Percentiles rank a stretch among this genome's conserved stretches.
Evolutionary conservation across 1,140 invertebrate genomes (phyloP).

Genomic region (Temnothorax longispinosus): DNA sequence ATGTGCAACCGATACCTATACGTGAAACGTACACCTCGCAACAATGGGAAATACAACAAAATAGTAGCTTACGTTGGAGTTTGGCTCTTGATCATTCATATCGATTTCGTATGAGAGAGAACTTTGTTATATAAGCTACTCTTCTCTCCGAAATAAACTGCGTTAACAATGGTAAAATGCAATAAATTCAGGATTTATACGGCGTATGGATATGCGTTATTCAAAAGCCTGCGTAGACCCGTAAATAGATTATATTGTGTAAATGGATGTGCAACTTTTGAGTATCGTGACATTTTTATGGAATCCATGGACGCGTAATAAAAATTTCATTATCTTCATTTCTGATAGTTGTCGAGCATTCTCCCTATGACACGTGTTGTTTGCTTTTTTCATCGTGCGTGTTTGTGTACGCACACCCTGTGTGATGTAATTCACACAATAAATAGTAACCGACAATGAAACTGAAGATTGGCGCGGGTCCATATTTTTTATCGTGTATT

Average conservation of each 20-base stretch:
- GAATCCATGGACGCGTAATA: neutral
- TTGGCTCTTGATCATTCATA: constrained; percentile 9
- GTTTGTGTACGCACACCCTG: neutral
- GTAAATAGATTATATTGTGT: neutral
- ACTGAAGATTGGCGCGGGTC: neutral
- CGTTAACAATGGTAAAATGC: neutral
- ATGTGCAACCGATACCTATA: neutral
- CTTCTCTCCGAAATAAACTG: neutral
- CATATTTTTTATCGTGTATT: neutral
- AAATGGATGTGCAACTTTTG: constrained; percentile 18
- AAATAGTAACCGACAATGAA: constrained; percentile 27
- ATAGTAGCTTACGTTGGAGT: constrained; percentile 2
- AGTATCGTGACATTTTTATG: neutral
- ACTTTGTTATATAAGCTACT: neutral
- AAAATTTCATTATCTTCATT: constrained; percentile 26
- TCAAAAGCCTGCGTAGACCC: neutral
- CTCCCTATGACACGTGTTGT: neutral
- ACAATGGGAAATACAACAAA: neutral
- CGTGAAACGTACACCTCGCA: constrained; percentile 1
- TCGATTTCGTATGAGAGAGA: neutral
- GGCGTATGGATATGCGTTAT: neutral
- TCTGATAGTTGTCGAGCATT: neutral
- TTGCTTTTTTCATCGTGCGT: neutral
- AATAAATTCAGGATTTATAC: constrained; percentile 12
- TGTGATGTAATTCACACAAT: neutral